These are phyloP conservation scores for Allygus modestus DNA, from an alignment of 2,888 invertebrate species.

Conservation along the genomic window DNA sequence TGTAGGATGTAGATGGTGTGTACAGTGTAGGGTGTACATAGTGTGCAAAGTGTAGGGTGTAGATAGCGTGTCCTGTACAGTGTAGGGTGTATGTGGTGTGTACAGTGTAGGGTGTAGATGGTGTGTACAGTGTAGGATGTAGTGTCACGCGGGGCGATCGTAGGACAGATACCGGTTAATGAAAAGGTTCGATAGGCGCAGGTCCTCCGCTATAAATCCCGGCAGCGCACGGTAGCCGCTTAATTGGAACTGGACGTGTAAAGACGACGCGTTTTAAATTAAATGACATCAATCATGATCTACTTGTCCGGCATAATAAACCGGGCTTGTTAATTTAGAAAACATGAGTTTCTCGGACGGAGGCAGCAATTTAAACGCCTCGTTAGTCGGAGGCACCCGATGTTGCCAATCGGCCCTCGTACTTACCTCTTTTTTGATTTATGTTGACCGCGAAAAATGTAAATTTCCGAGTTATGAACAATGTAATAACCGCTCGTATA, in stretches of 20 bases:
- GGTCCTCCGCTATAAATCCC: constrained; percentile 7
- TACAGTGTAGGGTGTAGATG: too few species aligned
- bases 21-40: too few species aligned
- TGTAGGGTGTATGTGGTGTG: too few species aligned
- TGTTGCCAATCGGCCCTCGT: constrained; percentile 4
- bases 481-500: constrained; percentile 19
- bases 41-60: too few species aligned
- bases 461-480: constrained; percentile 31
- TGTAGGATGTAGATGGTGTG: too few species aligned
- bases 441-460: constrained; percentile 30
- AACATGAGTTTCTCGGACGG: constrained; percentile 42
- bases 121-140: too few species aligned
- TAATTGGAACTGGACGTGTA: constrained; percentile 46
- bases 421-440: constrained; percentile 9
- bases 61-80: too few species aligned
- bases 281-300: constrained; percentile 51
- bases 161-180: not conserved
- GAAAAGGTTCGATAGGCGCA: constrained; percentile 17
- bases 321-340: constrained; percentile 56
- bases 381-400: constrained; percentile 3
- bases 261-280: constrained; percentile 55
- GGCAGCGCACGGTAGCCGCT: constrained; percentile 30
- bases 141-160: not conserved
- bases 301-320: constrained; percentile 34
- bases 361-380: constrained; percentile 47